These are phyloP conservation scores for Nothobranchius kuhntae DNA, from an alignment of 2,113 vertebrate species.

Conservation along the genomic window DNA sequence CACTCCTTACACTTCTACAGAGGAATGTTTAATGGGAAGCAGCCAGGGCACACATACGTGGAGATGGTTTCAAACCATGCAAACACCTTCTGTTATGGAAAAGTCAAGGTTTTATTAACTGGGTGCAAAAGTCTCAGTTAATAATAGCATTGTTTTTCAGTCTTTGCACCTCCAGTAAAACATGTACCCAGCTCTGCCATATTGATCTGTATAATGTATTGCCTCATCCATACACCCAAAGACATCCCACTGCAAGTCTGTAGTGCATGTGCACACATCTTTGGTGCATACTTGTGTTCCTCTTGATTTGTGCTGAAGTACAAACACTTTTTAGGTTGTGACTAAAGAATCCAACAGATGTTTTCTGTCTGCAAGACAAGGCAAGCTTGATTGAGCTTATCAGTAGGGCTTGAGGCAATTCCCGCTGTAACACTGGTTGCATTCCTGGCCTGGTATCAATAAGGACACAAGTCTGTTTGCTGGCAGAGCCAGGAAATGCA, in stretches of 20 bases:
- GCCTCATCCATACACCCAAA: not conserved
- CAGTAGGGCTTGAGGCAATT: slow-evolving; percentile 33
- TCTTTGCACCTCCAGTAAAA: no score
- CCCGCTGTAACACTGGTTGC: slow-evolving; percentile 25
- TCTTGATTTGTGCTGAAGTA: slow-evolving; percentile 7
- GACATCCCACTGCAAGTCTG: slow-evolving; percentile 5
- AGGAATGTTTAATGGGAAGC: no score
- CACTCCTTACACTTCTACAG: no score
- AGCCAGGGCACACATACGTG: no score
- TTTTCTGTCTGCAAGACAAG: slow-evolving; percentile 59
- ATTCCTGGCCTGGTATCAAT: slow-evolving; percentile 31
- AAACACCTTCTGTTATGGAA: no score
- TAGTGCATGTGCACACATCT: slow-evolving; percentile 27
- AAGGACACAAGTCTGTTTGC: not conserved
- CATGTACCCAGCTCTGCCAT: no score
- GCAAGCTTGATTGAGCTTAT: slow-evolving; percentile 50
- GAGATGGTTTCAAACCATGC: no score
- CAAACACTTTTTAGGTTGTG: slow-evolving; percentile 36
- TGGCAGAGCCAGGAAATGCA: slow-evolving; percentile 31
- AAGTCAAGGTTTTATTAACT: no score
- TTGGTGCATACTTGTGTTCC: slow-evolving; percentile 2
- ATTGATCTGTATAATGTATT: not conserved
- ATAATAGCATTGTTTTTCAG: no score
- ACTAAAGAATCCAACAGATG: slow-evolving; percentile 60
- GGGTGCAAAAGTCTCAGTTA: no score